phyloP scores from a whole-genome alignment of 2,797 vertebrate genomes.

The Gallinago stenura region DNA sequence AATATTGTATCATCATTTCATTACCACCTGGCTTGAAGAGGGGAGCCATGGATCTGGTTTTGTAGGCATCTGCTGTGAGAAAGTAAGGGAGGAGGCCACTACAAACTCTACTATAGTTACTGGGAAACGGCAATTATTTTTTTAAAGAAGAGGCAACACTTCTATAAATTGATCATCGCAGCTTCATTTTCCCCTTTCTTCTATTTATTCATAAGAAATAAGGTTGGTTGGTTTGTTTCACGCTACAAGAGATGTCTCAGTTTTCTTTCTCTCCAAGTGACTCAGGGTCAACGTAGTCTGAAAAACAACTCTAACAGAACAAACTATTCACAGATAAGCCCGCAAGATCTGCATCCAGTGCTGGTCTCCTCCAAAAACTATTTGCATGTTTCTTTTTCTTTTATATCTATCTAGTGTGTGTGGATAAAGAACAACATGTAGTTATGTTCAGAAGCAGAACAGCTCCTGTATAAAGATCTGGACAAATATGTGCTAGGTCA shows the following conservation, averaged over 20 bases:
- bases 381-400: not conserved
- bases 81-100: not conserved
- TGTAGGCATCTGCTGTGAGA: not conserved
- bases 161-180: not conserved
- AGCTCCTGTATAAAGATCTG: not conserved
- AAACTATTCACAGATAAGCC: not conserved
- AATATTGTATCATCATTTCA: constrained; percentile 50
- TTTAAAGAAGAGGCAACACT: not conserved
- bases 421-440: not conserved
- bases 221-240: not conserved
- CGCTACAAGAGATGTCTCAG: not conserved
- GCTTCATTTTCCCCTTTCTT: not conserved
- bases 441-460: not conserved
- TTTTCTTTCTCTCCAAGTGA: not conserved
- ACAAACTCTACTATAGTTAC: not conserved
- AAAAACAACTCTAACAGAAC: not conserved
- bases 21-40: constrained; percentile 42
- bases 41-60: not conserved
- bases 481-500: not conserved
- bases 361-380: not conserved
- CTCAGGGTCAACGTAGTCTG: not conserved
- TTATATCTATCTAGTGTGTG: not conserved
- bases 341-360: not conserved
- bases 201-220: not conserved
- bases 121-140: not conserved